These are phyloP conservation scores for Propithecus coquereli DNA, from an alignment of 2,113 vertebrate genomes.

Conservation along the genomic window DNA sequence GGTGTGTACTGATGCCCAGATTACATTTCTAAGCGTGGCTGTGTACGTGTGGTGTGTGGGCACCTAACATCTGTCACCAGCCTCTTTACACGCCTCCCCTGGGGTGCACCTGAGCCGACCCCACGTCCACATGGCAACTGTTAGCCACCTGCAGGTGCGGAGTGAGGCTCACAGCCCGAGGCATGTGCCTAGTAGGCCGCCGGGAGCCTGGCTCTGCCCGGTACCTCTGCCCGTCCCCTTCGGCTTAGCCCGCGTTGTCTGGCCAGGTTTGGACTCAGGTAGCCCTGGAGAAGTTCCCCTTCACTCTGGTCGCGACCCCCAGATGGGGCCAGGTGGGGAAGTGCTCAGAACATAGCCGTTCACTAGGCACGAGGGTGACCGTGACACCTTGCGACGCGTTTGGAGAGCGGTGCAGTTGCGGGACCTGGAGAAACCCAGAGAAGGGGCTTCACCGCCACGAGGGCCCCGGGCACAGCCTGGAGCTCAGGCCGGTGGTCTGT, in stretches of 20 bases:
- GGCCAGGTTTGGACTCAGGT: not conserved
- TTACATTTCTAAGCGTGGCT: conserved; percentile 50
- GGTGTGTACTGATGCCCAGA: not conserved
- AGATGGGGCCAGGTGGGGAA: not conserved
- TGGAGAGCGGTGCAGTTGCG: not conserved
- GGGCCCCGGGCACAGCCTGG: not conserved
- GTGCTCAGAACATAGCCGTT: not conserved
- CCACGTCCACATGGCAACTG: too few relatives aligned
- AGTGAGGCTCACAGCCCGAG: not conserved
- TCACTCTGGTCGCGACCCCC: not conserved
- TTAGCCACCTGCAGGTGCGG: not conserved
- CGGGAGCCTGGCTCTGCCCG: not conserved
- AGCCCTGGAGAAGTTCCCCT: not conserved
- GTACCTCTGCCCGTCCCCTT: not conserved
- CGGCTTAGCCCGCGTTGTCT: not conserved
- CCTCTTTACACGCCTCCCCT: not conserved
- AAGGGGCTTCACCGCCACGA: not conserved
- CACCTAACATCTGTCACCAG: not conserved
- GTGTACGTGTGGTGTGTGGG: not conserved
- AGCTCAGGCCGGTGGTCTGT: not conserved
- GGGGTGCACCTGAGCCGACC: not conserved
- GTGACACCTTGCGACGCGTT: not conserved
- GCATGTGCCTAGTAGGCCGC: not conserved
- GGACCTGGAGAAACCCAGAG: not conserved
- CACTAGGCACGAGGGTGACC: rapidly evolving